A percentile compares a stretch with the other conserved stretches of the same genome.
phyloP scores from a whole-genome alignment of 2,797 vertebrate genomes.

The Perdix hodgsoniae region DNA sequence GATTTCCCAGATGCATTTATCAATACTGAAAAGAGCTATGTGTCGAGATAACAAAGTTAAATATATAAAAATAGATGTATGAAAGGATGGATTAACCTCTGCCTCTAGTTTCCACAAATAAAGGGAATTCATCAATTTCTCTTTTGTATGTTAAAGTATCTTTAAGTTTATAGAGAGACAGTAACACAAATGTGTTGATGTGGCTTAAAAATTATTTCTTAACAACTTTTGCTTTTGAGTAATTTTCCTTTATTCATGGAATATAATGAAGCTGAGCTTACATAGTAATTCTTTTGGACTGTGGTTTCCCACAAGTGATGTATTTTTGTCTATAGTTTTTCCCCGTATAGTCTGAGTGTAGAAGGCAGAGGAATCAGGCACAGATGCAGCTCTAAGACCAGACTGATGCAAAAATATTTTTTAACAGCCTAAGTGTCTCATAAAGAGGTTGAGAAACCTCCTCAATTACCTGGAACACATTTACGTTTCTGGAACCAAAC shows the following conservation, averaged over 20 bases:
- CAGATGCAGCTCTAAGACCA: neutral
- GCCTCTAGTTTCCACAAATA: neutral
- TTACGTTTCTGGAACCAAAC: neutral
- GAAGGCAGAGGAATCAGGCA: neutral
- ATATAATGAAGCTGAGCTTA: no score
- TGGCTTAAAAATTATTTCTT: neutral
- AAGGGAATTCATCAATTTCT: neutral
- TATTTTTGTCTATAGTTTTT: neutral
- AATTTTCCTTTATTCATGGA: neutral
- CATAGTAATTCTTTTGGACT: neutral
- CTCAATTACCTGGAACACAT: neutral
- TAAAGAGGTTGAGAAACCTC: neutral
- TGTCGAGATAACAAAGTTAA: neutral
- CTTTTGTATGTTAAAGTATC: neutral
- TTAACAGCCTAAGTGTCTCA: neutral
- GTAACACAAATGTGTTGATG: neutral
- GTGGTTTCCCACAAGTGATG: neutral
- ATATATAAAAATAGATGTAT: accelerated
- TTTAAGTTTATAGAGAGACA: neutral
- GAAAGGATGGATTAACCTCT: neutral
- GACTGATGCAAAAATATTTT: neutral
- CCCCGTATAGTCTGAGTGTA: neutral
- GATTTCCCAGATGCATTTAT: neutral
- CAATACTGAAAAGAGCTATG: neutral
- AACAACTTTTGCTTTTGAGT: neutral